Percentiles rank a stretch among this genome's conserved stretches.
These are phyloP conservation scores for Alcedo quadribrachys DNA, from an alignment of 2,797 vertebrate species.

Conservation along the genomic window DNA sequence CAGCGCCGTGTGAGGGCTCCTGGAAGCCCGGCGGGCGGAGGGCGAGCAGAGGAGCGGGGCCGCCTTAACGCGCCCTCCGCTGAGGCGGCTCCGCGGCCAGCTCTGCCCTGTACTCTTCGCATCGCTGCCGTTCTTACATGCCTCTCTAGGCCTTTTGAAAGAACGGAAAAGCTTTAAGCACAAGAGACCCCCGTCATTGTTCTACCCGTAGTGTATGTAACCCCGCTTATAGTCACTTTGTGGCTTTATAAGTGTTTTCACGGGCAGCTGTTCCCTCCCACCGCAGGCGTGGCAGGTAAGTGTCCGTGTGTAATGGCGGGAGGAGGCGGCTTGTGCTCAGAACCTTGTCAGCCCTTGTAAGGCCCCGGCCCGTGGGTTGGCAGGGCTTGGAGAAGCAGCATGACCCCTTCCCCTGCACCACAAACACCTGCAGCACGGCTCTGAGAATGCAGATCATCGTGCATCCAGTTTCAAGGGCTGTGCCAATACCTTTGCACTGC, in stretches of 20 bases:
- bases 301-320: rapidly evolving
- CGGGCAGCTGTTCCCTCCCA: rapidly evolving
- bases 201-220: rapidly evolving
- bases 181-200: rapidly evolving
- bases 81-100: no score
- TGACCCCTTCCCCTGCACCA: rapidly evolving
- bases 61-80: no score
- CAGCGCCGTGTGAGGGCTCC: neutral
- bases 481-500: rapidly evolving
- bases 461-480: rapidly evolving
- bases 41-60: no score
- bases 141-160: neutral
- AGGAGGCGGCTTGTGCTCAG: neutral
- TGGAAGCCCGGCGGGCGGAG: neutral
- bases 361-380: rapidly evolving
- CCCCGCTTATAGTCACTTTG: rapidly evolving
- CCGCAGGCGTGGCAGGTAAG: rapidly evolving
- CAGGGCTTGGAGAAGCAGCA: rapidly evolving
- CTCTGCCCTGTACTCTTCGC: rapidly evolving
- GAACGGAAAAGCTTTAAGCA: neutral
- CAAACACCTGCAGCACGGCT: rapidly evolving
- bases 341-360: rapidly evolving
- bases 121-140: no score
- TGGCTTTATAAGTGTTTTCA: rapidly evolving
- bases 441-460: rapidly evolving